Percentiles rank a stretch among this genome's conserved stretches.
Evolutionary conservation across 2,888 invertebrate species (phyloP).

Genomic region (Orthosia gracilis): DNA sequence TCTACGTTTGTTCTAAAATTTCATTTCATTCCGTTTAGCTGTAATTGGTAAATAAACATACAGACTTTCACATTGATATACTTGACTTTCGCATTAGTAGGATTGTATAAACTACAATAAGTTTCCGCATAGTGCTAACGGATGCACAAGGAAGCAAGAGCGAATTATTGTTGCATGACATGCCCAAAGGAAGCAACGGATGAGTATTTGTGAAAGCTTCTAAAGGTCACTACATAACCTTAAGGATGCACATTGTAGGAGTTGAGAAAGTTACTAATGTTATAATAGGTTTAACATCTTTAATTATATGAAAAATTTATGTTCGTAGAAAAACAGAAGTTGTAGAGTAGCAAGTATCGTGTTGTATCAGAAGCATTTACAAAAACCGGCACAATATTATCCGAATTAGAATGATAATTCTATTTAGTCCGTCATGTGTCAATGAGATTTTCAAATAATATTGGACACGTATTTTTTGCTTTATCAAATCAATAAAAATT

Average conservation of each 20-base stretch:
- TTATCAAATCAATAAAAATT: too few species aligned
- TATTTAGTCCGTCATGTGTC: too few species aligned
- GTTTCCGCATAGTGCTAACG: conserved; percentile 1
- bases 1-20: background rate
- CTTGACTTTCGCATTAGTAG: background rate
- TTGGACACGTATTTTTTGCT: too few species aligned
- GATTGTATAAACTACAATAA: background rate
- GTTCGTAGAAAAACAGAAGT: background rate
- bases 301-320: too few species aligned
- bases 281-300: too few species aligned
- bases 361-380: background rate
- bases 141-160: conserved; percentile 10
- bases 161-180: conserved; percentile 33
- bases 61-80: background rate
- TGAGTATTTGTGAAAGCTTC: conserved; percentile 48
- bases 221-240: conserved; percentile 42
- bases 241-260: conserved; percentile 20
- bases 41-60: background rate
- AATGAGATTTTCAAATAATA: too few species aligned
- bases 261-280: conserved; percentile 31
- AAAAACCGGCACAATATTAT: conserved; percentile 6
- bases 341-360: background rate
- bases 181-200: conserved; percentile 35
- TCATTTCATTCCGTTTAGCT: background rate
- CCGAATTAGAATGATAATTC: too few species aligned